phyloP scores from a whole-genome alignment of 2,888 invertebrate species.

The Brachylomia viminalis region DNA sequence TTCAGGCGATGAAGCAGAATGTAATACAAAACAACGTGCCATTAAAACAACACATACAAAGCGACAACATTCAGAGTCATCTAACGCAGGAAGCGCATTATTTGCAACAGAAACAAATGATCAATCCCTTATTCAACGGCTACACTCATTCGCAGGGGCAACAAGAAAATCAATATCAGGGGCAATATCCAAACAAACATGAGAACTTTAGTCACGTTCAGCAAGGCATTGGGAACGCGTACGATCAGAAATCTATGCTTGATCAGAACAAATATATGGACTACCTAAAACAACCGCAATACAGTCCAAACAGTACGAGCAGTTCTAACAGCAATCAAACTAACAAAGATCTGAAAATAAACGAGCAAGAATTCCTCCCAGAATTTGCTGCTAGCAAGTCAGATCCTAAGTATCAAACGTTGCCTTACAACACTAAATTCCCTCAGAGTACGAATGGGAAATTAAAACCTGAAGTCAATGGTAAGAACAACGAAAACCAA shows the following conservation, averaged over 20 bases:
- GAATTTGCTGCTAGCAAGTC: conserved; percentile 95
- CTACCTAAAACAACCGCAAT: conserved; percentile 88
- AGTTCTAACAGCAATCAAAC: conserved; percentile 89
- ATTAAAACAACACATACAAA: conserved; percentile 89
- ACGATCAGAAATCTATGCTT: conserved; percentile 85
- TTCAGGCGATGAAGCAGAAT: conserved; percentile 88
- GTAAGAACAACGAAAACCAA: conserved; percentile 79
- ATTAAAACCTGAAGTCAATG: conserved; percentile 82
- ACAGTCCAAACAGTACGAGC: conserved; percentile 90
- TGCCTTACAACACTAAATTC: conserved; percentile 97
- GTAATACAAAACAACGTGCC: conserved; percentile 89
- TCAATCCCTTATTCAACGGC: conserved; percentile 87
- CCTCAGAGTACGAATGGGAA: conserved; percentile 90
- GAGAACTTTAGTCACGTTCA: conserved; percentile 86
- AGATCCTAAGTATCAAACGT: conserved; percentile 97
- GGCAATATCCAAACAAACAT: conserved; percentile 85
- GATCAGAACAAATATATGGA: conserved; percentile 90
- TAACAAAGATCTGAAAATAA: conserved; percentile 87
- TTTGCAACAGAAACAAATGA: conserved; percentile 90
- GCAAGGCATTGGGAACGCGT: conserved; percentile 87
- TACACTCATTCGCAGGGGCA: conserved; percentile 81
- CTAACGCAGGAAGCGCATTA: conserved; percentile 88
- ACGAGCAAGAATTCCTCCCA: conserved; percentile 90
- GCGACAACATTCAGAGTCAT: conserved; percentile 87
- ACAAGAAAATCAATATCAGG: conserved; percentile 85